A percentile compares a stretch with the other conserved stretches of the same genome.
Evolutionary conservation across 2,113 vertebrate species (phyloP).

Genomic region (Castor canadensis): DNA sequence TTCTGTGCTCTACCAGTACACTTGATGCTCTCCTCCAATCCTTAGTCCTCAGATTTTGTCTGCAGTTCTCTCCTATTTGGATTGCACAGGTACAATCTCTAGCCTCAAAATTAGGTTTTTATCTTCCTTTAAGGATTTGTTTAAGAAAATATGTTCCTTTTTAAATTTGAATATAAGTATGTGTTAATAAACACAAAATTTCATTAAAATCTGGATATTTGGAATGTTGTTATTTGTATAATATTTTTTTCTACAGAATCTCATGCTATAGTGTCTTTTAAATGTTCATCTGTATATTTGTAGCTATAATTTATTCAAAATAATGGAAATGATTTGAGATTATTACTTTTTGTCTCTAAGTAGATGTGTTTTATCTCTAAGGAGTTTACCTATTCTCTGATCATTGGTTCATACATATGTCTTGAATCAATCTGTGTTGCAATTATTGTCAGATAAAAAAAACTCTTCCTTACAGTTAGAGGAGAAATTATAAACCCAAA

Average conservation of each 20-base stretch:
- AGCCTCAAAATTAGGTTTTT: background rate
- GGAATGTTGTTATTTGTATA: background rate
- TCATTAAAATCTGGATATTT: background rate
- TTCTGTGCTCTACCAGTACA: too few species aligned
- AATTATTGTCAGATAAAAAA: background rate
- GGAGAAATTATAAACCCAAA: background rate
- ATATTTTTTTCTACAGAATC: background rate
- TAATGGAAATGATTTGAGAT: background rate
- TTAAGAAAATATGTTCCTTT: background rate
- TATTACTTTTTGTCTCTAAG: background rate
- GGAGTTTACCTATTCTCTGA: background rate
- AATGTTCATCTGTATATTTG: background rate
- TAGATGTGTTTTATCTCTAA: background rate
- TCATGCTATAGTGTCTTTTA: background rate
- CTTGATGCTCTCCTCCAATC: too few species aligned
- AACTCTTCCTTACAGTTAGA: background rate
- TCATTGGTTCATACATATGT: background rate
- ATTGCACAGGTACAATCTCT: too few species aligned
- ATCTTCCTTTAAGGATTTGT: background rate
- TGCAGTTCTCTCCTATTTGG: too few species aligned
- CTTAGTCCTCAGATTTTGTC: too few species aligned
- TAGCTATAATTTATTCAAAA: background rate
- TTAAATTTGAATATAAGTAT: background rate
- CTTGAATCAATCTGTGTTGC: background rate
- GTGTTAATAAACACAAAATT: background rate